These are phyloP conservation scores for Ceratina calcarata DNA, from an alignment of 1,140 invertebrate genomes.

Conservation along the genomic window DNA sequence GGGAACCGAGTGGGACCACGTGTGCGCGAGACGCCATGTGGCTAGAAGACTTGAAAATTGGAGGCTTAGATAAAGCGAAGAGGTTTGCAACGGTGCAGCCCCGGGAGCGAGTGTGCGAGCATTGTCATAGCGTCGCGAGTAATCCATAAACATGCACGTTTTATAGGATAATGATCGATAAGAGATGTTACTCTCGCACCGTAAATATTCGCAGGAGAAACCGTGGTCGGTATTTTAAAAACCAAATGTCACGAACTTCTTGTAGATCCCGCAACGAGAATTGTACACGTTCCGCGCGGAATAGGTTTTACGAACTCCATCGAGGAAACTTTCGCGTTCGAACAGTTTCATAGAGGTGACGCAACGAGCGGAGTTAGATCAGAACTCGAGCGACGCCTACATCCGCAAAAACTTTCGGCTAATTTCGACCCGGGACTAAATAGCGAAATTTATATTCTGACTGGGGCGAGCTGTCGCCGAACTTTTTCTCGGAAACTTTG, in stretches of 20 bases:
- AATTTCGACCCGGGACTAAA: background rate
- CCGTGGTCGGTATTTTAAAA: too few relatives aligned
- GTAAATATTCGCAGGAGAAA: background rate
- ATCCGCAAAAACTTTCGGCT: background rate
- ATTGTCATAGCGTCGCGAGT: slow-evolving; percentile 13
- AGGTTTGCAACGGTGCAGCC: background rate
- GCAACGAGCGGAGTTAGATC: background rate
- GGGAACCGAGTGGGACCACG: too few relatives aligned
- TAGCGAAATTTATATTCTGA: background rate
- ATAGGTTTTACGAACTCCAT: slow-evolving; percentile 3
- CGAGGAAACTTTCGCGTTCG: background rate
- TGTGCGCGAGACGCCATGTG: background rate
- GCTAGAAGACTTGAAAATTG: background rate
- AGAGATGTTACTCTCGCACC: slow-evolving; percentile 8
- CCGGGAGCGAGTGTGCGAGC: background rate
- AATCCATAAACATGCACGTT: slow-evolving; percentile 44
- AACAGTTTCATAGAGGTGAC: background rate
- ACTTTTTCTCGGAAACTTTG: slow-evolving; percentile 5
- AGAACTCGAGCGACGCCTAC: background rate
- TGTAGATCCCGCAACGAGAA: background rate
- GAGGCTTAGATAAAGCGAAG: slow-evolving; percentile 11
- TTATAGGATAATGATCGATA: slow-evolving; percentile 42
- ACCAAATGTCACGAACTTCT: too few relatives aligned
- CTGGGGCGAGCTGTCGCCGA: background rate
- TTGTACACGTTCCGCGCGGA: background rate